Evolutionary conservation across 2,113 vertebrate genomes (phyloP).

Genomic region (Turnix velox): DNA sequence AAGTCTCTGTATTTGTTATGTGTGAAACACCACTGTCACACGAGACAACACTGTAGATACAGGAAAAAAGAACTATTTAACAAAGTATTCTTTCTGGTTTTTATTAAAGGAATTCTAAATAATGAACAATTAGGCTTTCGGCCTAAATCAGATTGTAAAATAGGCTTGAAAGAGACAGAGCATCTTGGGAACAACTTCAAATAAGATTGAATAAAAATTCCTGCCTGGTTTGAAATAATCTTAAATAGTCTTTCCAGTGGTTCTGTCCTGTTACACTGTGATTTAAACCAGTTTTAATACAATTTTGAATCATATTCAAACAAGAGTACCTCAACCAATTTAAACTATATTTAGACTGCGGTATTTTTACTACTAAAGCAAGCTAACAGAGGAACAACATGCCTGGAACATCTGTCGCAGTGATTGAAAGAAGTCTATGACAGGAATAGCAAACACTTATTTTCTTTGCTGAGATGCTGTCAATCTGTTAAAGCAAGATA

Average conservation of each 20-base stretch:
- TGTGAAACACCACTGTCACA: background rate
- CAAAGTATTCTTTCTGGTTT: background rate
- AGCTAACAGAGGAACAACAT: conserved; percentile 17
- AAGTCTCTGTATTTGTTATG: background rate
- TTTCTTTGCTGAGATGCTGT: conserved; percentile 27
- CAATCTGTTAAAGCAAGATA: conserved; percentile 25
- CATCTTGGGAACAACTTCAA: background rate
- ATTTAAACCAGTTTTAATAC: background rate
- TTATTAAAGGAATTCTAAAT: background rate
- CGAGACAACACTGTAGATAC: background rate
- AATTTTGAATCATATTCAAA: conserved; percentile 1
- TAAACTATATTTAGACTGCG: background rate
- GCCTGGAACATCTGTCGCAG: conserved; percentile 35
- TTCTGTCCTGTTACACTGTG: background rate
- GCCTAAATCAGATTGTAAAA: background rate
- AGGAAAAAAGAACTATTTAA: background rate
- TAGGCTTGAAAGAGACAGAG: background rate
- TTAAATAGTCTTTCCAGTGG: background rate
- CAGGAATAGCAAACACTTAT: conserved; percentile 56
- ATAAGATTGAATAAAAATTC: background rate
- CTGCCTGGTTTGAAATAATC: background rate
- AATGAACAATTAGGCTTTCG: background rate
- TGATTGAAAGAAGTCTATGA: conserved; percentile 43
- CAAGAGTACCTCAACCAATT: background rate
- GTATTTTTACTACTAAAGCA: conserved; percentile 17